Evolutionary conservation across 2,888 invertebrate species (phyloP).

Genomic region (Ophioninae sp.): DNA sequence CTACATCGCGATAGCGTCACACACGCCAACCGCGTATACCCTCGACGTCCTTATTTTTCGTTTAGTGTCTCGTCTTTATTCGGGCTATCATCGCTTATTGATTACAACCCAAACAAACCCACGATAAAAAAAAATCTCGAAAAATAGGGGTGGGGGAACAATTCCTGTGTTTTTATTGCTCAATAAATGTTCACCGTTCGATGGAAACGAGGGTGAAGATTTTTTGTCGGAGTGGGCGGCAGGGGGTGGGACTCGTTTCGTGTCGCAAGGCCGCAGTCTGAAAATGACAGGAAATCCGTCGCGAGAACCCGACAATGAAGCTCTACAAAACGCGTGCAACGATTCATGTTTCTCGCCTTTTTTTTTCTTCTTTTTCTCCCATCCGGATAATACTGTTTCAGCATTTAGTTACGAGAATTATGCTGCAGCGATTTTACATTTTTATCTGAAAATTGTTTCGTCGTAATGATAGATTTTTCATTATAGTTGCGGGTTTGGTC

Average conservation of each 20-base stretch:
- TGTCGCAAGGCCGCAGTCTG: conserved; percentile 59
- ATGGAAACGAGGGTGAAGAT: conserved; percentile 38
- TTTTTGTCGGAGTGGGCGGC: conserved; percentile 14
- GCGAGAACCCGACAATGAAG: conserved; percentile 60
- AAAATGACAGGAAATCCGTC: conserved; percentile 62
- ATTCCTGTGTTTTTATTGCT: conserved; percentile 42
- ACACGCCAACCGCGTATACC: conserved; percentile 9
- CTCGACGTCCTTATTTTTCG: background rate
- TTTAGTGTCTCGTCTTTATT: conserved; percentile 13
- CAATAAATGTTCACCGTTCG: conserved; percentile 44
- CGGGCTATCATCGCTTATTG: conserved; percentile 1
- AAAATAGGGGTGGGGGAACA: background rate
- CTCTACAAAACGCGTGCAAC: conserved; percentile 50
- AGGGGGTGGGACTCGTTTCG: conserved; percentile 39
- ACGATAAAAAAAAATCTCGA: background rate
- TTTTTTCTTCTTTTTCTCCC: conserved; percentile 8
- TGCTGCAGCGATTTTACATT: conserved; percentile 5
- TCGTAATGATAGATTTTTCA: background rate
- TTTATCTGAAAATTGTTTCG: background rate
- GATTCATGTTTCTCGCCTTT: conserved; percentile 50
- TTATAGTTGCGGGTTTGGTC: background rate
- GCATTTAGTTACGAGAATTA: conserved; percentile 44
- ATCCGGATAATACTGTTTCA: conserved; percentile 3
- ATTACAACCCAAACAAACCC: background rate
- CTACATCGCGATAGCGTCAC: conserved; percentile 16